Evolutionary conservation across 2,888 invertebrate species (phyloP), one percentile per base, ranked within the genome.

Genomic region (Eurytoma adleriae): DNA sequence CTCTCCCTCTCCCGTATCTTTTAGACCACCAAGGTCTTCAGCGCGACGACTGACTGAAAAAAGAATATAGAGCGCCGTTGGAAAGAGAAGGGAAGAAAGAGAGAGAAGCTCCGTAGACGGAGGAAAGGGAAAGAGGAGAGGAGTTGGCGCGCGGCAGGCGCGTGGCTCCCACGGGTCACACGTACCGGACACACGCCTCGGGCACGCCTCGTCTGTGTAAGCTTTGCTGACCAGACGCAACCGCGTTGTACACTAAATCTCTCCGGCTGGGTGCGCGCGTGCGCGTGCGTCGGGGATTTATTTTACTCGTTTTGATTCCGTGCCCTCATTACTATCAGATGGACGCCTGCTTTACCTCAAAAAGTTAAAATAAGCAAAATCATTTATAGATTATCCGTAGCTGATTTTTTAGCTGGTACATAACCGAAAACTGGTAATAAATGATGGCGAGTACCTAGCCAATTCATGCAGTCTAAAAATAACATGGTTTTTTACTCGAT

Each of bases 121-220:
- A 69, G 62, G 72, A 72, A 27, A 86, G 85, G 84, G 78, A 77
- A 79, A 76, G 61, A 75, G 68, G 27, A 67, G 62, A 40, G 68
- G 81, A 75, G 78, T 80, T 85, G 88, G 89, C 88, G 88, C 85
- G 86, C 86, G 88, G 87, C 88, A 86, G 89, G 86, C 88, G 87
- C 89, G 88, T 88, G 88, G 88, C 88, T 88, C 87, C 87, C 88
- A 88, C 89, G 88, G 87, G 88, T 87, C 86, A 86, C 84, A 83
- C 83, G 73, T 77, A 59, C 57, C 61, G 24, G 57, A 5, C 64
- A 52, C 64, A 50, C 64, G 54, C 30, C 16, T 27, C 20, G 18
- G 16, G 14, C 56, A 56, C 18, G 18, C 16, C 56, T 18, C 56
- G 18, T 30, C 30, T 30, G 30, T 30, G 30, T 30, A 30, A 30